Evolutionary conservation across 2,113 vertebrate species (phyloP), one percentile per base, ranked within the genome.

Genomic region (Plectropomus leopardus): DNA sequence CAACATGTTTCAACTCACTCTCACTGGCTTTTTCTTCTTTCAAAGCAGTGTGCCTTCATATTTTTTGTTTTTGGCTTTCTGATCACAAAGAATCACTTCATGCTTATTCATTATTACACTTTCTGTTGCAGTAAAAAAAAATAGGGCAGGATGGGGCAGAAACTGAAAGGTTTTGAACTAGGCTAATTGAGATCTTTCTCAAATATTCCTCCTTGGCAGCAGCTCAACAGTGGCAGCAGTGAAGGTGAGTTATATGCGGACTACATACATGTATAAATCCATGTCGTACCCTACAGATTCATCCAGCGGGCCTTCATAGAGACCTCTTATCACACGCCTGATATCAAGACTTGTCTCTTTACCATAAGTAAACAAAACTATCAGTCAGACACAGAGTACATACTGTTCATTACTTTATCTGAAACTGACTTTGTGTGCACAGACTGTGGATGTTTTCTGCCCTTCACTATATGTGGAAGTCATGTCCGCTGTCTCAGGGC

Each of bases 401-500:
- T 11, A 17, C 34, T 40, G 26, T 1, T n/a, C 30, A 3, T 28
- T 17, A 7, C 48, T 72, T 53, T 60, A 78, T 83, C 36, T 54
- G 6, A 54, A 9, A 64, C 42, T 21, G 23, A 32, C 30, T 34
- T 44, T 30, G 40, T 51, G 30, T 32, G 19, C 19, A 23, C 2
- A 36, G 16, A 34, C 5, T 60, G 9, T 11, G 5, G 6, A 16
- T 67, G 44, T 66, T 53, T 63, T 57, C 58, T 76, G 14, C 1
- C 26, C 26, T 5, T 50, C 9, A 24, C 26, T n/a, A n/a, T n/a
- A n/a, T n/a, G 57, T 78, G 28, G 55, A 59, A 79, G 65, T 36
- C n/a, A 59, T 13, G 5, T 28, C 9, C 36, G 47, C 28, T 61
- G 24, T 59, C 28, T 76, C 44, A 68, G 7, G 76, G 34, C 1